Base-by-base conservation (phyloP, 2,797 vertebrate genomes). In the Pipistrellus kuhlii region DNA sequence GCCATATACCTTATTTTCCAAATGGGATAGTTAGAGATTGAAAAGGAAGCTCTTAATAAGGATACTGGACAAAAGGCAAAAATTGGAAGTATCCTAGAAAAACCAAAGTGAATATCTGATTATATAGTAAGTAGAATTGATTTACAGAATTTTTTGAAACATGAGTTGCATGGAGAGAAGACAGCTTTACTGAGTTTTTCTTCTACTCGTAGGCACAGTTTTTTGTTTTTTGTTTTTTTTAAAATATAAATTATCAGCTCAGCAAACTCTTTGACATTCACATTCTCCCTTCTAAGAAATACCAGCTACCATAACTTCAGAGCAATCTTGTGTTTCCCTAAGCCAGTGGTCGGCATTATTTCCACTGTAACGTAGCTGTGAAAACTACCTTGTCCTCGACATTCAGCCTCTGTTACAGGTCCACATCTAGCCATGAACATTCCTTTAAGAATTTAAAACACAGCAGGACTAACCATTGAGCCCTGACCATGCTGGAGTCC, bases 371-470 rank as follows among this genome's bases (percentile, higher is more conserved):
- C 46, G 51, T 21, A 53, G 30, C 82, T 92, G 25, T 30, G 13
- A 62, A 80, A 66, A 88, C 7, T 13, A 3, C 53, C 57, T 17
- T 68, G 20, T 53, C 51, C 14, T 64, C 73, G 57, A 38, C 66
- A n/a, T 38, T 82, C 75, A 68, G 17, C 38, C 27, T 38, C 14
- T 27, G 1, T 35, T 12, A 41, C 35, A 35, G 69, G n/a, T 64
- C 51, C 71, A 20, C 41, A 35, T 27, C 23, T 11, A 85, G 41
- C 89, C 48, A 15, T 2, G 12, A 69, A 69, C 10, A 78, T 51
- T 38, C 48, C 53, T 88, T 80, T 48, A 73, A 93, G 66, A 96
- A 90, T 62, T 55, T 68, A 44, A 94, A 90, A 80, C 83, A 89
- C 51, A 77, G 72, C 68, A 71, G 30, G 57, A 27, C 27, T 55